Evolutionary conservation across 2,888 invertebrate genomes (phyloP).

Genomic region (Aquatica leii): DNA sequence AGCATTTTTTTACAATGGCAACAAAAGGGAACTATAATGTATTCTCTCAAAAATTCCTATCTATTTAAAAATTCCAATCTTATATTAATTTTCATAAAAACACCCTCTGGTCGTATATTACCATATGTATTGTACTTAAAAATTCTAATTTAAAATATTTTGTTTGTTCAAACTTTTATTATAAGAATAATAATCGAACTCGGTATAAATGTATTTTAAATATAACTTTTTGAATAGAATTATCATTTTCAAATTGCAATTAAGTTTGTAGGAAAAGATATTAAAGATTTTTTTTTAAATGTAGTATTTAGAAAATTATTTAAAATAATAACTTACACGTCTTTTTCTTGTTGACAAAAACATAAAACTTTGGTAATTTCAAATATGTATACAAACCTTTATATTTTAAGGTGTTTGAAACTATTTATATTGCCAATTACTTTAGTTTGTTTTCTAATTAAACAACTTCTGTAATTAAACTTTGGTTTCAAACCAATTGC

Average conservation of each 20-base stretch:
- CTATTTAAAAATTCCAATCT: slow-evolving; percentile 33
- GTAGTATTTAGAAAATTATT: background rate
- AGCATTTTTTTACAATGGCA: slow-evolving; percentile 25
- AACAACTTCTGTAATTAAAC: too few species aligned
- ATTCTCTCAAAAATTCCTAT: slow-evolving; percentile 22
- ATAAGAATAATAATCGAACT: too few species aligned
- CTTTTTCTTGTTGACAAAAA: too few species aligned
- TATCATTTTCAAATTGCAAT: background rate
- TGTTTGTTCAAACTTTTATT: background rate
- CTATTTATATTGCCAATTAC: too few species aligned
- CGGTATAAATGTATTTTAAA: too few species aligned
- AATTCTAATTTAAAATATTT: slow-evolving; percentile 7
- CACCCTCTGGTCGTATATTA: slow-evolving; percentile 9
- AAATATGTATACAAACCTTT: too few species aligned
- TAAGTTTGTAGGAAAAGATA: background rate
- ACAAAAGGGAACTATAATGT: slow-evolving; percentile 30
- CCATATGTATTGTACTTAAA: background rate
- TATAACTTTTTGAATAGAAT: too few species aligned
- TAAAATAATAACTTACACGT: too few species aligned
- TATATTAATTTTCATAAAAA: slow-evolving; percentile 33
- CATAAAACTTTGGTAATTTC: too few species aligned
- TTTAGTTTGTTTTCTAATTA: too few species aligned
- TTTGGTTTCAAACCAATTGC: too few species aligned
- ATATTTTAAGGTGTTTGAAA: too few species aligned
- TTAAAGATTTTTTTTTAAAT: background rate